Base-by-base conservation (phyloP, 2,797 vertebrate genomes). In the Brotogeris chrysoptera region DNA sequence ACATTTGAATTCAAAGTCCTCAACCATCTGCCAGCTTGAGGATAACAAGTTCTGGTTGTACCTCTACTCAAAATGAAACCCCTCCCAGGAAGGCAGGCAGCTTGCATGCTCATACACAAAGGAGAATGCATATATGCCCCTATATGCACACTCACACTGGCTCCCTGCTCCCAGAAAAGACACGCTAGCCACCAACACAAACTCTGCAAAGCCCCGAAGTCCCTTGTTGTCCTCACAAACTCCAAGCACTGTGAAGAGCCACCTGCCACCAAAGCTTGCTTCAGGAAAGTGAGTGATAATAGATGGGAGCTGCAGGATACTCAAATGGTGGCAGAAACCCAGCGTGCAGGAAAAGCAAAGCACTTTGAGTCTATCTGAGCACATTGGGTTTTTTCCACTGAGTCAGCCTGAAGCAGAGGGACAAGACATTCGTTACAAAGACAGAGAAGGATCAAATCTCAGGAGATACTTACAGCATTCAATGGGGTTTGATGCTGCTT, bases 401-500 rank as follows among this genome's bases (percentile, higher is more conserved):
- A 0, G 11, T 55, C n/a, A 30, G 30, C 52, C 38, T 5, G 34
- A 49, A 41, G 80, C 50, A 39, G 4, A 23, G 57, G 53, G 32
- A n/a, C 25, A 5, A 38, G 44, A 16, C 3, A 0, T 47, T 36
- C 0, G 0, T 50, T 36, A 18, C 61, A 69, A 44, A 43, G 39
- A 39, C 0, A 0, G n/a, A 68, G 21, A 17, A 44, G 39, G 1
- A 78, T 44, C 6, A 15, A 52, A 57, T 27, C 39, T n/a, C 71
- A 10, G 49, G 43, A 13, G 57, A 20, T 21, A 98, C 99, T 99
- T 97, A 99, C 99, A 99, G 98, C 99, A 99, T 95, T 99, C 99
- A 2, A 99, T 99, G 83, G 99, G 99, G 95, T 99, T 99, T 5
- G 99, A 99, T 3, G 99, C 99, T 0, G 97, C 98, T 96, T 99